These are phyloP conservation scores for Calypte anna DNA, from an alignment of 2,113 vertebrate genomes.

Conservation along the genomic window DNA sequence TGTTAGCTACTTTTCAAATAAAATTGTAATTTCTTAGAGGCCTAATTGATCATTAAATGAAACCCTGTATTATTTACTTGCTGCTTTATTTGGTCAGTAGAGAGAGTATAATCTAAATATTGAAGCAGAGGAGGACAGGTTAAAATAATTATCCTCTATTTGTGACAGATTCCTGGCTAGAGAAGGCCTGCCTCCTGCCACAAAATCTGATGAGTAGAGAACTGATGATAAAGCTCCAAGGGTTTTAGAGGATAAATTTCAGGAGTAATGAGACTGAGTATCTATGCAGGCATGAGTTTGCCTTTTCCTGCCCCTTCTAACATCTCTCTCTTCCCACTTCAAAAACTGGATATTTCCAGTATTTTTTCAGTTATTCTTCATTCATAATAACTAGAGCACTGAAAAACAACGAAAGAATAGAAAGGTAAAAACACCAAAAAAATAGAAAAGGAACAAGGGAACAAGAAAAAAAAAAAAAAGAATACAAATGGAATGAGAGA, in stretches of 20 bases:
- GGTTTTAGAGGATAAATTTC: neutral
- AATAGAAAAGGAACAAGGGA: too few relatives aligned
- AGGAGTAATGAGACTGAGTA: neutral
- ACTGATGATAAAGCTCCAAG: neutral
- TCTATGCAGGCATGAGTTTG: neutral
- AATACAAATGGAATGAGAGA: too few relatives aligned
- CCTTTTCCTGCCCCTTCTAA: neutral
- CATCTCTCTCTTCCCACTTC: neutral
- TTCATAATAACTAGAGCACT: neutral
- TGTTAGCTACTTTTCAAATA: neutral
- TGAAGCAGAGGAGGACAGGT: neutral
- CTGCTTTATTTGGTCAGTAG: neutral
- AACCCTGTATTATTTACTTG: neutral
- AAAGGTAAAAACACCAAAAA: too few relatives aligned
- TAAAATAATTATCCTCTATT: neutral
- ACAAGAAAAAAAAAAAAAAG: too few relatives aligned
- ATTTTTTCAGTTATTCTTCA: neutral
- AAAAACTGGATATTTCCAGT: neutral
- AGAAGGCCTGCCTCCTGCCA: neutral
- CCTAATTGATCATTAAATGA: neutral
- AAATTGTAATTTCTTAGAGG: neutral
- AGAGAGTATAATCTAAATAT: neutral
- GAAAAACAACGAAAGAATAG: neutral
- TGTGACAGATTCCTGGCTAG: neutral
- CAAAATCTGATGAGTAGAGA: neutral